phyloP scores from a whole-genome alignment of 2,113 vertebrate genomes.

The Tonatia bakeri region DNA sequence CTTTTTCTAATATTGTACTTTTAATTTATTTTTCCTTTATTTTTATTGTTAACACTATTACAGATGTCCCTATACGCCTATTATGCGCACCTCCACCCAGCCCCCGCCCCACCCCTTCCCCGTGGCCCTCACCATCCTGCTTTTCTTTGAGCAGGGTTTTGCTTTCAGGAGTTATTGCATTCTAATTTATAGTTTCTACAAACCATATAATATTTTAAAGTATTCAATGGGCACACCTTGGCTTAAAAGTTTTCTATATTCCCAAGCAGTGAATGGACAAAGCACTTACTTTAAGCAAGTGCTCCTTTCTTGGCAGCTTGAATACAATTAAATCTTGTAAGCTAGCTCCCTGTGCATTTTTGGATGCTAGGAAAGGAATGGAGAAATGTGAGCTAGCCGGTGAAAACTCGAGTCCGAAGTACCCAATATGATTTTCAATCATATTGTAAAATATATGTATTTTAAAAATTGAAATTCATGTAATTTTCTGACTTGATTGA shows the following conservation, averaged over 20 bases:
- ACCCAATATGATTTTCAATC: constrained; percentile 33
- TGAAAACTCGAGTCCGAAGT: constrained; percentile 35
- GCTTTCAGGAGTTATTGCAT: constrained; percentile 34
- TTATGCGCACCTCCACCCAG: too few species aligned
- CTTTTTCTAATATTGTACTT: background rate
- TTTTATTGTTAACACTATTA: too few species aligned
- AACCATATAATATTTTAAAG: constrained; percentile 60
- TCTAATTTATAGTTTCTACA: constrained; percentile 37
- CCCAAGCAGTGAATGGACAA: background rate
- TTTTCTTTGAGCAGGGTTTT: background rate
- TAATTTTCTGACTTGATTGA: constrained; percentile 72
- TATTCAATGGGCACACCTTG: constrained; percentile 23
- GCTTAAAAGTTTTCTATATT: constrained; percentile 43
- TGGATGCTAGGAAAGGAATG: background rate
- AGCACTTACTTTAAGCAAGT: constrained; percentile 3
- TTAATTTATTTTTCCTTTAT: too few species aligned
- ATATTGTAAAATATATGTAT: constrained; percentile 37
- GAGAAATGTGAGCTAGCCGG: constrained; percentile 9
- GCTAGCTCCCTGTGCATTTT: background rate
- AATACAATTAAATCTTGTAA: constrained; percentile 23
- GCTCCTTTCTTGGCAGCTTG: background rate
- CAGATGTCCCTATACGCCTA: too few species aligned
- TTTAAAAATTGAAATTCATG: constrained; percentile 43
- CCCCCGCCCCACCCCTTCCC: too few species aligned
- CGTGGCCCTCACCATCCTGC: too few species aligned